Evolutionary conservation across 2,888 invertebrate species (phyloP).

Genomic region (Globia sparganii): DNA sequence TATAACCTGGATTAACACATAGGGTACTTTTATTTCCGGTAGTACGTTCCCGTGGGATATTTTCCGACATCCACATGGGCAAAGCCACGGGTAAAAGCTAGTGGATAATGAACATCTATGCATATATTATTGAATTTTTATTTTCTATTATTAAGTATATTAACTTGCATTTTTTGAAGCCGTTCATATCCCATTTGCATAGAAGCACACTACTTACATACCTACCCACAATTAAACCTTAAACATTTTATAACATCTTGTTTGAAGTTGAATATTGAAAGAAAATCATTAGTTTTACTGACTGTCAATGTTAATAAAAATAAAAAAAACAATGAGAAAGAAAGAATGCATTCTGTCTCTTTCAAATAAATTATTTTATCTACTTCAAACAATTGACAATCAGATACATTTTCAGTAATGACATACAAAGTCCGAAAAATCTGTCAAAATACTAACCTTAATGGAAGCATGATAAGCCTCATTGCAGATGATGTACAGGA

Average conservation of each 20-base stretch:
- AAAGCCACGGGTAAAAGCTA: background rate
- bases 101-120: background rate
- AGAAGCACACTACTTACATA: background rate
- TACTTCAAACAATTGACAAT: background rate
- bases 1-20: background rate
- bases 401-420: background rate
- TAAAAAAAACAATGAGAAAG: background rate
- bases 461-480: slow-evolving; percentile 93
- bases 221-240: background rate
- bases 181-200: background rate
- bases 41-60: too few relatives aligned
- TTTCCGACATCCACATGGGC: too few relatives aligned
- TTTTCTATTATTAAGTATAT: too few relatives aligned
- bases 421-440: background rate
- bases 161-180: background rate
- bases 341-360: background rate
- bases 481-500: slow-evolving; percentile 93
- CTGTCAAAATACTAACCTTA: slow-evolving; percentile 85
- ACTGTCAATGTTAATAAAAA: background rate
- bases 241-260: background rate
- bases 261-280: background rate
- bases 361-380: background rate
- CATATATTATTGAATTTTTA: too few relatives aligned
- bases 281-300: background rate
- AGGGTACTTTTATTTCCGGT: too few relatives aligned